Evolutionary conservation across 2,797 vertebrate genomes (phyloP), one percentile per base, ranked within the genome.

Genomic region (Sternarchorhynchus goeldii): DNA sequence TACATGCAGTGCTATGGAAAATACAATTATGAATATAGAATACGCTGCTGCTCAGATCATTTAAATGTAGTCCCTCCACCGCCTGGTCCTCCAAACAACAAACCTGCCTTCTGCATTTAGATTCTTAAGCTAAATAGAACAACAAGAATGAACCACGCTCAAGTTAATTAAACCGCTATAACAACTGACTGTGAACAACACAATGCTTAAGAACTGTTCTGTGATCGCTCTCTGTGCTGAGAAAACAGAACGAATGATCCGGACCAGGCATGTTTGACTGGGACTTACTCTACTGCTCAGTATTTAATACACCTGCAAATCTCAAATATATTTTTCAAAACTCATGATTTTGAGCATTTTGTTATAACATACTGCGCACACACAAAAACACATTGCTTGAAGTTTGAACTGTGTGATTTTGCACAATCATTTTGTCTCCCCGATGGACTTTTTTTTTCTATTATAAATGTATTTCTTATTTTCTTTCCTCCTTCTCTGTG

Each of bases 251-350:
- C 29, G 63, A 70, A 55, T 36, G 20, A 34, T 78, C 76, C 62
- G 78, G 70, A 82, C 6, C 34, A 58, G 58, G 45, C 67, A 50
- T 64, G 65, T 78, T 34, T 64, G 50, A 68, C 32, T 59, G 73
- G 56, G 34, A 60, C 36, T 6, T 36, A 4, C 34, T 36, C 4
- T 14, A 12, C 45, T 14, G 45, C 45, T 2, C 0, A 50, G 10
- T 14, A 12, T 50, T 14, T 50, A 50, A 50, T 12, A 50, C 14
- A 50, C 10, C 8, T 50, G 45, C 45, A 50, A 50, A 50, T 50
- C 12, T 50, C 45, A 50, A 45, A 45, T 45, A 45, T 45, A 45
- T 45, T 45, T 45, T 45, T 45, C 7, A 45, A 10, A 8, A 45
- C 7, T 8, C 41, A 45, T 10, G 8, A 7, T 45, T 45, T 45